Conservation (phyloP, 2,797 vertebrate genomes). For the Picus viridis region DNA sequence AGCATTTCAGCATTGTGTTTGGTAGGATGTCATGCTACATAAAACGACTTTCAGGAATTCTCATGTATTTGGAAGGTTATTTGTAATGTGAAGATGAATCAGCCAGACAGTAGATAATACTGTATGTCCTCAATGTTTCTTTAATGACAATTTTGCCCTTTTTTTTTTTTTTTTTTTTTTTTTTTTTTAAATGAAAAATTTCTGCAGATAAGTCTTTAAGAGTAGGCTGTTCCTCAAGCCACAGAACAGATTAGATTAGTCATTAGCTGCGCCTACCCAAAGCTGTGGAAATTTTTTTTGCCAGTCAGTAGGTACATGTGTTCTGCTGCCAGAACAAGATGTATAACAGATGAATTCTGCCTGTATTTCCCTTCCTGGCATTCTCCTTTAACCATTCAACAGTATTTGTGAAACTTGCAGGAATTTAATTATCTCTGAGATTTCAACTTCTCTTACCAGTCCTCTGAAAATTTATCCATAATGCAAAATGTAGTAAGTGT, state of each 20-base stretch:
- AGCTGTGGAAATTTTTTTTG: constrained; percentile 48
- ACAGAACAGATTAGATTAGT: constrained; percentile 64
- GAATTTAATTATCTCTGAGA: constrained; percentile 8
- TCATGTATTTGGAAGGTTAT: background rate
- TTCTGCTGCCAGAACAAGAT: constrained; percentile 57
- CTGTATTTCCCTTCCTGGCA: constrained; percentile 15
- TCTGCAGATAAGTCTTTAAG: constrained; percentile 14
- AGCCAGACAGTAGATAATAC: background rate
- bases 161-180: background rate
- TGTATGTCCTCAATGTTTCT: constrained; percentile 3
- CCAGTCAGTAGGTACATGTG: constrained; percentile 44
- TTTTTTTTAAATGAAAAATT: background rate
- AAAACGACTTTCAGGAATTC: background rate
- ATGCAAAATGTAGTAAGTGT: background rate
- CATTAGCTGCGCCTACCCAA: constrained; percentile 63
- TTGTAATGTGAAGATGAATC: constrained; percentile 8
- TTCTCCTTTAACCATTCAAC: constrained; percentile 1
- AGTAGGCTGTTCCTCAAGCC: constrained; percentile 20
- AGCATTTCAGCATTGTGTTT: background rate
- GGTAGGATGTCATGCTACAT: background rate
- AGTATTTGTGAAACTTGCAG: background rate
- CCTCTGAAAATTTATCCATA: background rate
- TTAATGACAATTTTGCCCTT: background rate
- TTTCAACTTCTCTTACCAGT: background rate
- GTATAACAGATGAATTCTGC: constrained; percentile 60